Conservation (phyloP, 2,113 vertebrate species). For the Psittacula cyanocephala region DNA sequence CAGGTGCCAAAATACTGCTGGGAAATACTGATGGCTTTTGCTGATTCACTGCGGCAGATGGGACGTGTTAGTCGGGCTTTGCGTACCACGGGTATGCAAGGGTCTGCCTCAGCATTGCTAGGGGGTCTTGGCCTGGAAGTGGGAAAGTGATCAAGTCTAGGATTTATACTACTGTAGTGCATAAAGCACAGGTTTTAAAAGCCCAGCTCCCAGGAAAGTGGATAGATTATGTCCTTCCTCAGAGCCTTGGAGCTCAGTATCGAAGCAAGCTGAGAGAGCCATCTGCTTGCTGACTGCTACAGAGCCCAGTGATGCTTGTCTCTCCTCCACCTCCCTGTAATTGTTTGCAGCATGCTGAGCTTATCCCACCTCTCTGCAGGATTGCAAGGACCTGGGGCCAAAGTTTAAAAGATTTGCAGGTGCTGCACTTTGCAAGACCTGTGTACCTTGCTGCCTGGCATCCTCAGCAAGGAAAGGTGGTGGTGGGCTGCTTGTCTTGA, state of each 20-base stretch:
- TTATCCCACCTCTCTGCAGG: not conserved
- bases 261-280: constrained; percentile 36
- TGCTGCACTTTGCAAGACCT: not conserved
- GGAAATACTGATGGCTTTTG: constrained; percentile 56
- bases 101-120: not conserved
- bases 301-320: not conserved
- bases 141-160: not conserved
- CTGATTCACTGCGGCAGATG: constrained; percentile 44
- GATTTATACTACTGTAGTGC: not conserved
- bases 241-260: not conserved
- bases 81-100: not conserved
- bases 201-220: not conserved
- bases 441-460: accelerated
- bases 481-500: not conserved
- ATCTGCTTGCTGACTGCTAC: constrained; percentile 54
- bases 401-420: not conserved
- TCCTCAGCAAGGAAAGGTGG: accelerated
- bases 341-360: not conserved
- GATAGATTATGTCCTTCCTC: not conserved
- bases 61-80: not conserved
- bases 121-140: not conserved
- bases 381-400: not conserved
- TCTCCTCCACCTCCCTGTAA: constrained; percentile 11
- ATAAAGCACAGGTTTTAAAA: not conserved
- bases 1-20: constrained; percentile 55